Base-by-base conservation (phyloP, 2,888 invertebrate species). In the Baccha elongata region DNA sequence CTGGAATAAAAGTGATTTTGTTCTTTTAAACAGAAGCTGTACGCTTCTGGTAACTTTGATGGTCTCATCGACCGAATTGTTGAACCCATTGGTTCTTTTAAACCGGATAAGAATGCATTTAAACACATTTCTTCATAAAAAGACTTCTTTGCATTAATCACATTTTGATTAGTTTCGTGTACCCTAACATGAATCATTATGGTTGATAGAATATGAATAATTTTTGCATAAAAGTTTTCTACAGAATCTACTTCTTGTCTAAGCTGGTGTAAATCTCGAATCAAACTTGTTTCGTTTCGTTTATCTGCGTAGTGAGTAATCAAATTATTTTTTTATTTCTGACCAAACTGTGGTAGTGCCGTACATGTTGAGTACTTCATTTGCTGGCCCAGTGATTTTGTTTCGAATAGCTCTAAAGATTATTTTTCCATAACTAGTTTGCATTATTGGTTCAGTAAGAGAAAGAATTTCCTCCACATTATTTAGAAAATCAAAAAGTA, bases 21-120 rank as follows among this genome's bases (percentile, higher is more conserved):
- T 35, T 84, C 79, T 37, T 46, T 13, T 13, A 84, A 44, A 35
- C 75, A 84, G n/a, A 35, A 72, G 40, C 40, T 68, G 0, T 68
- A 52, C 1, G 67, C 72, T 13, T 72, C 62, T 23, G 68, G 11
- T 11, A 84, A 21, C 0, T 67, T 55, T 15, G 26, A 26, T 26
- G 26, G 26, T 6, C 26, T 26, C 26, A 26, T 26, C 3, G 26
- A 26, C 26, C 26, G 26, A 26, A 26, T 26, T 26, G 26, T 26
- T 4, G 26, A 26, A 26, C 26, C 26, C 3, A 26, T 3, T 26
- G 26, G 26, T 26, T 26, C 26, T 26, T 6, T 26, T 4, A 26
- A 6, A 4, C 26, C 26, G 6, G 26, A n/a, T n/a, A n/a, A n/a
- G n/a, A n/a, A n/a, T n/a, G n/a, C n/a, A n/a, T n/a, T n/a, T n/a